phyloP scores from a whole-genome alignment of 2,797 vertebrate genomes.

The Macropodus opercularis region DNA sequence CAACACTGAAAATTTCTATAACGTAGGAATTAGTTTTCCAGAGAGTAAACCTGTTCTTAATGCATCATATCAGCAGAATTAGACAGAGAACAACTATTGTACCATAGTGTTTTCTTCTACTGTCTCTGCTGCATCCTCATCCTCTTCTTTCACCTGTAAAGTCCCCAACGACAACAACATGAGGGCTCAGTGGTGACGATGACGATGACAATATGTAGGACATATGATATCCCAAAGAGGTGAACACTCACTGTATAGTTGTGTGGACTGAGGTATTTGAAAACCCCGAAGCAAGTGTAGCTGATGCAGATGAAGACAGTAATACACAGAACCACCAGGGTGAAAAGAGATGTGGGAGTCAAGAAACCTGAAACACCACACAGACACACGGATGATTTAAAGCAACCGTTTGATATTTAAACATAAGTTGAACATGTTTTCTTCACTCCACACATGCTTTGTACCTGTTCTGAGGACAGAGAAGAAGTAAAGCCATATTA shows the following conservation, averaged over 20 bases:
- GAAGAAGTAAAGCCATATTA: slow-evolving; percentile 96
- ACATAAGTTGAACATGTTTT: no score
- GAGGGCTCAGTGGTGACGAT: neutral
- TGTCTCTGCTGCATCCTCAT: slow-evolving; percentile 55
- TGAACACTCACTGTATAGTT: slow-evolving; percentile 86
- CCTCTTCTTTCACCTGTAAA: slow-evolving; percentile 74
- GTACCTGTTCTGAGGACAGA: slow-evolving; percentile 91
- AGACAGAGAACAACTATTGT: slow-evolving; percentile 21
- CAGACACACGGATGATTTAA: neutral
- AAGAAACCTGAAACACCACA: slow-evolving; percentile 83
- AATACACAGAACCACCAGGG: slow-evolving; percentile 85
- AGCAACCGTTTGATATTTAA: no score
- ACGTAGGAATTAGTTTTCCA: neutral
- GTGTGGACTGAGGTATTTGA: slow-evolving; percentile 91
- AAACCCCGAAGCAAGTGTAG: slow-evolving; percentile 90
- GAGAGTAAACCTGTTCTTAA: slow-evolving; percentile 2
- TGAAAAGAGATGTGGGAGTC: slow-evolving; percentile 89
- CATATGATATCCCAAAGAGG: neutral
- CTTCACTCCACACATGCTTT: neutral
- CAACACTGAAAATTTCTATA: no score
- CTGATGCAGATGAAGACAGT: slow-evolving; percentile 85
- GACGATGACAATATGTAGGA: neutral
- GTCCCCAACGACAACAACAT: slow-evolving; percentile 17
- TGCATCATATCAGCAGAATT: slow-evolving; percentile 10
- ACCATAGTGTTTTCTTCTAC: slow-evolving; percentile 60